Evolutionary conservation across 2,113 vertebrate genomes (phyloP).

Genomic region (Willisornis vidua): DNA sequence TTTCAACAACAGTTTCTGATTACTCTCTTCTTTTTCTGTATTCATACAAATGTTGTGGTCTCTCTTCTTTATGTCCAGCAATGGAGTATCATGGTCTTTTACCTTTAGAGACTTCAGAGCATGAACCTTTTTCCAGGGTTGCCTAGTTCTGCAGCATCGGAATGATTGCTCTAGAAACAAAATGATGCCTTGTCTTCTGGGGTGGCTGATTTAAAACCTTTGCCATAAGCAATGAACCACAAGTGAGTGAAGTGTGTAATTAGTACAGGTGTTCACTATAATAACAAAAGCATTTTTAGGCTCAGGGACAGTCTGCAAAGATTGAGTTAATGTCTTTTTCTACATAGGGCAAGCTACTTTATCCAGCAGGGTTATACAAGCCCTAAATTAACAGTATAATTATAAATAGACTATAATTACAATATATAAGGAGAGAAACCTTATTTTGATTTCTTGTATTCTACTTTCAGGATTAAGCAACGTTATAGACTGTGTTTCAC

Average conservation of each 20-base stretch:
- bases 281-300: constrained; percentile 44
- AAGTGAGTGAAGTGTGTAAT: constrained; percentile 41
- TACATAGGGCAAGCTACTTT: constrained; percentile 54
- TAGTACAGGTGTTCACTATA: constrained; percentile 65
- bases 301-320: constrained; percentile 35
- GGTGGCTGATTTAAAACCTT: constrained; percentile 65
- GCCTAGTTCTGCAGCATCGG: neutral
- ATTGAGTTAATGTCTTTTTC: constrained; percentile 59
- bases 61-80: neutral
- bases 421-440: constrained; percentile 19
- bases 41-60: neutral
- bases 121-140: neutral
- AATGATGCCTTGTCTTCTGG: constrained; percentile 41
- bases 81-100: neutral
- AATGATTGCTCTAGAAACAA: neutral
- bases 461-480: constrained; percentile 18
- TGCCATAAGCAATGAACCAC: constrained; percentile 49
- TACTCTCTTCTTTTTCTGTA: neutral
- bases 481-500: neutral
- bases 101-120: neutral
- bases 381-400: constrained; percentile 51
- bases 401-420: constrained; percentile 43
- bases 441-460: constrained; percentile 46
- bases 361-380: constrained; percentile 26
- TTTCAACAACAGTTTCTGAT: neutral